Percentiles rank a stretch among this genome's conserved stretches.
Evolutionary conservation across 2,797 vertebrate genomes (phyloP).

Genomic region (Lepilemur septentrionalis): DNA sequence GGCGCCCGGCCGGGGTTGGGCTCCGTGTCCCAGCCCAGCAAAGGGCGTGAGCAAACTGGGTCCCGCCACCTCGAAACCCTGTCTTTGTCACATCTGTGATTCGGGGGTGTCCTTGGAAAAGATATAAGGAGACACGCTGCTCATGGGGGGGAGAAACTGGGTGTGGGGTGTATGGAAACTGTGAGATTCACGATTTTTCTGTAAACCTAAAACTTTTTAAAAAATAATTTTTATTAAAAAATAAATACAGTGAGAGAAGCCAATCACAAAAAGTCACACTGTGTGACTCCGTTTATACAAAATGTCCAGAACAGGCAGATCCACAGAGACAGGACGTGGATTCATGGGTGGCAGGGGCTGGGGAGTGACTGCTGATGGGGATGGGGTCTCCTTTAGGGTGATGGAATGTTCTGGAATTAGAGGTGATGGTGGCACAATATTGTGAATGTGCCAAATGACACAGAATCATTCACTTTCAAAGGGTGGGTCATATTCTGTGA

Average conservation of each 20-base stretch:
- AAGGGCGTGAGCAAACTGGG: background rate
- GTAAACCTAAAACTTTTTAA: background rate
- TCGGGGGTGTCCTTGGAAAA: background rate
- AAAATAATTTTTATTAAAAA: background rate
- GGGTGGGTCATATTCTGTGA: too few species aligned
- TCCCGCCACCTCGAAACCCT: background rate
- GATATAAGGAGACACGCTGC: background rate
- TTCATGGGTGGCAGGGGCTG: too few species aligned
- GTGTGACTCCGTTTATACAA: background rate
- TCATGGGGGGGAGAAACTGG: background rate
- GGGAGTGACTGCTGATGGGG: too few species aligned
- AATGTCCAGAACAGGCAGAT: too few species aligned
- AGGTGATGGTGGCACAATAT: too few species aligned
- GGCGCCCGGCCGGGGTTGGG: accelerated
- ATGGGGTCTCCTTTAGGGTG: too few species aligned
- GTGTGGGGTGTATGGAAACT: accelerated
- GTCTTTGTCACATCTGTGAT: accelerated
- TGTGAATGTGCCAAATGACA: too few species aligned
- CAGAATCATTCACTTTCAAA: too few species aligned
- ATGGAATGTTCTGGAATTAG: too few species aligned
- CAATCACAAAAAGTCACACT: background rate
- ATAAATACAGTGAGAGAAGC: background rate
- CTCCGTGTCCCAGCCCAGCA: accelerated
- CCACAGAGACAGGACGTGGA: too few species aligned
- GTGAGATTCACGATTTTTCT: background rate